Percentiles rank a stretch among this genome's conserved stretches.
These are phyloP conservation scores for Pseudotriccus pelzelni DNA, from an alignment of 2,797 vertebrate genomes.

Conservation along the genomic window DNA sequence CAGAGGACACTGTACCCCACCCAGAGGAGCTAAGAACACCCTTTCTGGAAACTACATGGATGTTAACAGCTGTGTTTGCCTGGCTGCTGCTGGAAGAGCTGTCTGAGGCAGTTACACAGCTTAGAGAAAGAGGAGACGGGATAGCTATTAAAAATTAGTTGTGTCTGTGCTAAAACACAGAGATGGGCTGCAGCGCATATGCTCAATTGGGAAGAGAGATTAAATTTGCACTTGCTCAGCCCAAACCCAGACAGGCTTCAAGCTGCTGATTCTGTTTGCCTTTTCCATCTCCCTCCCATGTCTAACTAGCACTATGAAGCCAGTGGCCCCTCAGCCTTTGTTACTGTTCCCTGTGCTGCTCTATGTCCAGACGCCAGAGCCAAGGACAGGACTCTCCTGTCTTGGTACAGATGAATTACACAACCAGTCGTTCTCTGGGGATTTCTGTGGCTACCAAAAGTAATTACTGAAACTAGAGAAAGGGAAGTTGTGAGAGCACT, in stretches of 20 bases:
- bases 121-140: neutral
- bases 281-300: neutral
- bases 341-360: neutral
- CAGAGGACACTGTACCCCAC: neutral
- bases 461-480: neutral
- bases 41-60: neutral
- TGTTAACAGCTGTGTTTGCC: neutral
- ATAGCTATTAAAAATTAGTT: slow-evolving; percentile 5
- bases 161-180: slow-evolving; percentile 24
- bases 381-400: neutral
- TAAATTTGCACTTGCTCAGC: slow-evolving; percentile 20
- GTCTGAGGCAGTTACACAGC: neutral
- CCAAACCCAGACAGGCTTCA: slow-evolving; percentile 1
- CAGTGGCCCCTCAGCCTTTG: neutral
- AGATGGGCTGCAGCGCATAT: neutral
- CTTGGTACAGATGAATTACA: neutral
- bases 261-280: neutral
- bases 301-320: neutral
- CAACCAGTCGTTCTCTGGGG: neutral
- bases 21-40: neutral
- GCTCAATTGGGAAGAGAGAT: slow-evolving; percentile 10
- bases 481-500: neutral
- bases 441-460: neutral
- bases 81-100: neutral
- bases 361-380: neutral